Evolutionary conservation across 2,797 vertebrate species (phyloP).

Genomic region (Myotis myotis): DNA sequence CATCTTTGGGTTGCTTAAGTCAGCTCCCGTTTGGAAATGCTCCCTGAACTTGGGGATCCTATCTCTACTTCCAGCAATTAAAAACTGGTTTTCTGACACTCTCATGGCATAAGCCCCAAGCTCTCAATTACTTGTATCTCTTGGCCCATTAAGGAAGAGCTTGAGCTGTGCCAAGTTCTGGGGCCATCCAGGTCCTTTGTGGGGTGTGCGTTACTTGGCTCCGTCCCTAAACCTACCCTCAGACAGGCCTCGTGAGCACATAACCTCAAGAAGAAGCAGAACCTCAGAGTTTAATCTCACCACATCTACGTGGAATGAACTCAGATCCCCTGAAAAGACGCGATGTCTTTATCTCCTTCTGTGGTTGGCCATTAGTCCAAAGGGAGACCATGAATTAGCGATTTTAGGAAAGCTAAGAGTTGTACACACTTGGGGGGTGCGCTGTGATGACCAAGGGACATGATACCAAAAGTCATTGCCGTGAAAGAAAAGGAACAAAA

Average conservation of each 20-base stretch:
- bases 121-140: not conserved
- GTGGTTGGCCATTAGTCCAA: not conserved
- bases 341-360: not conserved
- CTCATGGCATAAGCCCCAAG: fast-evolving
- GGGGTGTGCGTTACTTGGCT: no score
- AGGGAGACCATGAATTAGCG: not conserved
- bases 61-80: not conserved
- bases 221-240: not conserved
- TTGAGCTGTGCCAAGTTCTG: not conserved
- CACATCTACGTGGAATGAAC: not conserved
- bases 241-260: not conserved
- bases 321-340: not conserved
- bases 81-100: not conserved
- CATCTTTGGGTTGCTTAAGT: not conserved
- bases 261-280: not conserved
- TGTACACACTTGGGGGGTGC: no score
- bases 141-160: no score
- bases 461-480: not conserved
- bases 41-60: fast-evolving
- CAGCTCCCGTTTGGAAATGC: not conserved
- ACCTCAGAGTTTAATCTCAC: not conserved
- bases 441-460: no score
- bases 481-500: not conserved
- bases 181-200: not conserved
- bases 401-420: not conserved